A percentile compares a stretch with the other conserved stretches of the same genome.
These are phyloP conservation scores for Ennomos quercinarius DNA, from an alignment of 2,888 invertebrate species.

Conservation along the genomic window DNA sequence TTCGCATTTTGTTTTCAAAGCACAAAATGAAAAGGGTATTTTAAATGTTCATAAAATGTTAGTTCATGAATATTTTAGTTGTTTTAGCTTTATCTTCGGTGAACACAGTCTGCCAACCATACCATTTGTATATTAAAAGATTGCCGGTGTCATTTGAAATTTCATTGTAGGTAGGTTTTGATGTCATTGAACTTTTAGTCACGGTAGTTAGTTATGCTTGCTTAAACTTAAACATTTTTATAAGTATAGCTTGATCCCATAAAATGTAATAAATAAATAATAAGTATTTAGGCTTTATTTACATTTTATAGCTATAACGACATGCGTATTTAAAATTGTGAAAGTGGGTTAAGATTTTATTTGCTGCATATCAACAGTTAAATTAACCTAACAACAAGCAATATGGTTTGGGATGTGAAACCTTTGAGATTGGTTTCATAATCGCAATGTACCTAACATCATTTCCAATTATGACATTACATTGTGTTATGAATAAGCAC, in stretches of 20 bases:
- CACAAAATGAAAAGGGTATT: background rate
- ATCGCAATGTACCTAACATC: too few species aligned
- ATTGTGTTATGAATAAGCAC: too few species aligned
- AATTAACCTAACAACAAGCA: too few species aligned
- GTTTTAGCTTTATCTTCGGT: constrained; percentile 13
- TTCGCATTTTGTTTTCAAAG: constrained; percentile 1
- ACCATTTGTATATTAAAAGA: constrained; percentile 6
- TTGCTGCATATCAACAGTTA: too few species aligned
- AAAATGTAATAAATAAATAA: background rate
- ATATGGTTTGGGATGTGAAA: too few species aligned
- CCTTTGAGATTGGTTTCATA: too few species aligned
- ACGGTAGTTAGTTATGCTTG: background rate
- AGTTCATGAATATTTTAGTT: constrained; percentile 16
- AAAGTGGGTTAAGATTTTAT: too few species aligned
- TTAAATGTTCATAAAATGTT: constrained; percentile 10
- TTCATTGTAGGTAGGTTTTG: constrained; percentile 5
- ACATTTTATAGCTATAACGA: too few species aligned
- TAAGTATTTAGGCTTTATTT: too few species aligned
- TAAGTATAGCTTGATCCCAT: background rate
- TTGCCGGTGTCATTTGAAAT: background rate
- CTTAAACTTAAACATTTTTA: background rate
- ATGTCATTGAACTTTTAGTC: constrained; percentile 5
- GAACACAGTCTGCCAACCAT: constrained; percentile 1
- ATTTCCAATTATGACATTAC: too few species aligned
- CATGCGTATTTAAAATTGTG: too few species aligned